Conservation (phyloP, 2,797 vertebrate species). For the Sebastes jordani region DNA sequence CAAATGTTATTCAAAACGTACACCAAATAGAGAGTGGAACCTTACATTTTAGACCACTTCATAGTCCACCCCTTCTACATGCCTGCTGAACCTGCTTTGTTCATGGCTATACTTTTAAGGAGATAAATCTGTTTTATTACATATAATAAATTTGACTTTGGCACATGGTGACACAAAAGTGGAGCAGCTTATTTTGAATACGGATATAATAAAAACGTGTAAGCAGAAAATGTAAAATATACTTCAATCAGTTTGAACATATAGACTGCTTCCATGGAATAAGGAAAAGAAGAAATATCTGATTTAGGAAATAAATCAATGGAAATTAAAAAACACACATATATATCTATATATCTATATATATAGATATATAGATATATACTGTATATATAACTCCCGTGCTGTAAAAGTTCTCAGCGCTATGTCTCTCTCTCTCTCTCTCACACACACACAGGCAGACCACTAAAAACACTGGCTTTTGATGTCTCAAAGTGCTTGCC, state of each 20-base stretch:
- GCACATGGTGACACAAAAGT: not conserved
- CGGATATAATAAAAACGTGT: not conserved
- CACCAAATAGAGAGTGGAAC: not conserved
- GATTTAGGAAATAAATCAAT: not conserved
- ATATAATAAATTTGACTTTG: not conserved
- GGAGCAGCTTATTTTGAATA: not conserved
- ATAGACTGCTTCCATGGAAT: not conserved
- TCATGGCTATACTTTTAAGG: not conserved
- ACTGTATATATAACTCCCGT: not conserved
- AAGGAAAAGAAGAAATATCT: not conserved
- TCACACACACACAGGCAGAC: conserved; percentile 19
- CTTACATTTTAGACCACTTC: not conserved
- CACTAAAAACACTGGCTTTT: conserved; percentile 35
- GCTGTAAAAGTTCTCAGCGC: not conserved
- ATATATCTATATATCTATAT: not conserved
- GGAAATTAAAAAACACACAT: not conserved
- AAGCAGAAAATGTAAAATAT: not conserved
- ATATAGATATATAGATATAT: not conserved
- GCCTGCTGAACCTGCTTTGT: not conserved
- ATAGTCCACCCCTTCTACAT: not conserved
- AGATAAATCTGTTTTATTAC: not conserved
- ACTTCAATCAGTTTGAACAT: not conserved
- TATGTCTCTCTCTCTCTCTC: not conserved
- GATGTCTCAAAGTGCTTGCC: conserved; percentile 22
- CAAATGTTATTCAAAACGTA: not conserved